Percentiles rank a stretch among this genome's conserved stretches.
These are phyloP conservation scores for Ploceus nigricollis DNA, from an alignment of 2,113 vertebrate genomes.

Conservation along the genomic window DNA sequence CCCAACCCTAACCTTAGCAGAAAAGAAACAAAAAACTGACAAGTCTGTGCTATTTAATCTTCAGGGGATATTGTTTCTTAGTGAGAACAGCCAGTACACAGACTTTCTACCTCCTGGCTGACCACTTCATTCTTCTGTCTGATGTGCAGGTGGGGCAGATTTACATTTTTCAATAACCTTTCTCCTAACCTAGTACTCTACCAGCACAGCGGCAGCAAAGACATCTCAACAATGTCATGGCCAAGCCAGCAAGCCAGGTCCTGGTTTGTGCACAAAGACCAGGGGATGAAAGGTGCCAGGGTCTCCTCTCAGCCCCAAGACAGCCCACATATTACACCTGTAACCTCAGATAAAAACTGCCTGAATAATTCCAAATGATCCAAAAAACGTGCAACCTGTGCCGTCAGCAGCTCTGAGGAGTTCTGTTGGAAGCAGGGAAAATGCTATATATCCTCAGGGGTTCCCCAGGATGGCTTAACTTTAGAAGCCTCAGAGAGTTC, in stretches of 20 bases:
- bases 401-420: background rate
- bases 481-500: background rate
- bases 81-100: background rate
- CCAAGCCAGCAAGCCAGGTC: background rate
- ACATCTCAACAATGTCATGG: background rate
- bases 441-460: background rate
- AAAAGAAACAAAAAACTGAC: background rate
- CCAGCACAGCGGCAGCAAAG: background rate
- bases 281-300: background rate
- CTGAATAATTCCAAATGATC: background rate
- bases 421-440: background rate
- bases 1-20: background rate
- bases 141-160: background rate
- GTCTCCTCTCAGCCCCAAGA: background rate
- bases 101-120: background rate
- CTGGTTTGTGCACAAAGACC: background rate
- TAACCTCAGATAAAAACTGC: background rate
- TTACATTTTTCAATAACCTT: background rate
- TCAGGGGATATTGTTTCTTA: background rate
- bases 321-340: background rate
- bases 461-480: slow-evolving; percentile 7
- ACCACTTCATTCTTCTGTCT: background rate
- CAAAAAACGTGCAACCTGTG: background rate
- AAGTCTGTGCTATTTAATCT: background rate
- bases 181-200: background rate